Conservation (phyloP, 30 jellyfish, hydroid and myxozoan genomes). For the Sanderia malayensis region DNA sequence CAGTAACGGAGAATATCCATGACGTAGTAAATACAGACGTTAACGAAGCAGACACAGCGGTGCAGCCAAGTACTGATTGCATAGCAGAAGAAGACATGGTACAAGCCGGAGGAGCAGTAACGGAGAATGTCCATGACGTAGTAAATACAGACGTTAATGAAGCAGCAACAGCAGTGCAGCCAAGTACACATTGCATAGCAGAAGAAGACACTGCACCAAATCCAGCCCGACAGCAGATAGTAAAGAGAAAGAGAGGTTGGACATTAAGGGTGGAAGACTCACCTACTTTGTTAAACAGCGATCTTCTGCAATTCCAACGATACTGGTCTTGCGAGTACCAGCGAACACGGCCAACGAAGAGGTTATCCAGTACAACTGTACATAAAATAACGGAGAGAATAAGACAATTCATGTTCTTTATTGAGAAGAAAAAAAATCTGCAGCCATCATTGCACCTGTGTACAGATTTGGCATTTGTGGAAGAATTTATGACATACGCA, state of each 20-base stretch:
- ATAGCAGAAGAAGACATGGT: no score
- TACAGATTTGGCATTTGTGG: not conserved
- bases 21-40: no score
- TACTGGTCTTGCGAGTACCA: not conserved
- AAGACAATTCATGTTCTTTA: not conserved
- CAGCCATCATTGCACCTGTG: not conserved
- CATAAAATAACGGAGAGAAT: not conserved
- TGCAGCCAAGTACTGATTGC: no score
- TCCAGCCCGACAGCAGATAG: no score
- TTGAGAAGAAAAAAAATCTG: not conserved
- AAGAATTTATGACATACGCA: not conserved
- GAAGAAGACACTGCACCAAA: no score
- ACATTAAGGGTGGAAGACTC: not conserved
- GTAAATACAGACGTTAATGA: no score
- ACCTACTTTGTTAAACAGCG: not conserved
- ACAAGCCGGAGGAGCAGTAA: no score
- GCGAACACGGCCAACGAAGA: not conserved
- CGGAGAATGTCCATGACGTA: no score
- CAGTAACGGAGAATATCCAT: no score
- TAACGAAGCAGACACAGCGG: no score
- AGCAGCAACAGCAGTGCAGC: no score
- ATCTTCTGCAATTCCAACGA: not conserved
- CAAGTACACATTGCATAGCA: no score
- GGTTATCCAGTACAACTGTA: not conserved
- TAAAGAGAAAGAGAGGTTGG: not conserved